Percentiles rank a stretch among this genome's conserved stretches.
Evolutionary conservation across 2,888 invertebrate genomes (phyloP).

Genomic region (Chromoteleia sp.): DNA sequence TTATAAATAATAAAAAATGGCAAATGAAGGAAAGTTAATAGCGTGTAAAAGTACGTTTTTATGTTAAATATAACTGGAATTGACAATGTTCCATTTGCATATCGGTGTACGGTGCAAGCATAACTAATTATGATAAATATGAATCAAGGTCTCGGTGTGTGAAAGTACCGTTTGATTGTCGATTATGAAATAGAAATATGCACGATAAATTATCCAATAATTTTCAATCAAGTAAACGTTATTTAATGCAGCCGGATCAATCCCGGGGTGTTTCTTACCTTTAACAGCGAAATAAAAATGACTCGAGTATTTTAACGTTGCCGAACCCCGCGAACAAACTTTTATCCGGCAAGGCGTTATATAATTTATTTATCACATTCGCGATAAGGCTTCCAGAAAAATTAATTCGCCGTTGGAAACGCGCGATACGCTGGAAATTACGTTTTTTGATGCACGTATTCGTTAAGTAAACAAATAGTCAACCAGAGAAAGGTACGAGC

Average conservation of each 20-base stretch:
- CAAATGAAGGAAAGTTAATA: conserved; percentile 50
- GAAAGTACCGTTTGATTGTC: conserved; percentile 63
- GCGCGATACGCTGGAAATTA: too few species aligned
- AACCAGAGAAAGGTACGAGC: conserved; percentile 11
- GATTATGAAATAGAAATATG: conserved; percentile 67
- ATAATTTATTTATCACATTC: too few species aligned
- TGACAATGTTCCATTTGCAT: conserved; percentile 58
- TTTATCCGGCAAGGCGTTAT: too few species aligned
- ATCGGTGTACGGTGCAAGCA: conserved; percentile 43
- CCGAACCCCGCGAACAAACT: too few species aligned
- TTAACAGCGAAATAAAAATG: too few species aligned
- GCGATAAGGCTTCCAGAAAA: too few species aligned
- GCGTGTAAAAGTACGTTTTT: conserved; percentile 49
- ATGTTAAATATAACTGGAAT: conserved; percentile 35
- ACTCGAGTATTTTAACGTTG: too few species aligned
- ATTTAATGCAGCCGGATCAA: neutral
- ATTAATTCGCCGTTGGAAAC: too few species aligned
- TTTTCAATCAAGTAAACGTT: conserved; percentile 10
- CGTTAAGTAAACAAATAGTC: neutral
- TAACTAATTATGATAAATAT: conserved; percentile 68
- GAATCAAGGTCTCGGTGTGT: conserved; percentile 67
- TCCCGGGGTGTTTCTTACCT: too few species aligned
- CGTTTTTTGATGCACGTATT: neutral
- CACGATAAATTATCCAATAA: conserved; percentile 46
- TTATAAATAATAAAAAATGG: conserved; percentile 19